Base-by-base conservation (phyloP, 2,797 vertebrate genomes). In the Diplodus puntazzo region DNA sequence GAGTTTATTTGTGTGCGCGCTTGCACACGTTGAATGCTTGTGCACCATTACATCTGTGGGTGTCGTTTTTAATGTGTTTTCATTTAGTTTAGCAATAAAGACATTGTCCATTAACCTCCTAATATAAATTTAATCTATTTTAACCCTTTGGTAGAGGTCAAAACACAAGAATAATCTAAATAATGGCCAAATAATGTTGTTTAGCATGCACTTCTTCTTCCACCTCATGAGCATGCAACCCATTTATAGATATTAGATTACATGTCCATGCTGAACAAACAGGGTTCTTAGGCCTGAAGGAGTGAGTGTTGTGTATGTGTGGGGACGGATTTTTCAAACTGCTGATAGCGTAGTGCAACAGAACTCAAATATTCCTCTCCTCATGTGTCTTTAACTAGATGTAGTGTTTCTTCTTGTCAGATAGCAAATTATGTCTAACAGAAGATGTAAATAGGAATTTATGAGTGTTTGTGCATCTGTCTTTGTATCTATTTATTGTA, bases 41-140 rank as follows among this genome's bases (percentile, higher is more conserved):
- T 84, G 83, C 81, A 46, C 88, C 85, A 87, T 88, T 90, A 81
- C 86, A 34, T 91, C 88, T 88, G 79, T 87, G 89, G 87, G 89
- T 88, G 87, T 86, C 73, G 42, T 82, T 91, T 92, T 93, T 94
- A 93, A 95, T 94, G 92, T 91, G 85, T 88, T 94, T 92, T 93
- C 92, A 94, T 95, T 93, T 86, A 86, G 79, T 88, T 89, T 87
- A 80, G 90, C 80, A 90, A 90, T 91, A 89, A 92, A 93, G 91
- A 87, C 92, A 94, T 92, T 92, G 92, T 78, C 92, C 94, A 94
- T 95, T 95, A 95, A 92, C 88, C 83, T 59, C 87, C 87, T 95
- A 94, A 94, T 93, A 92, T 88, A 88, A 87, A 90, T 91, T 86
- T 92, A 94, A 95, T 95, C 89, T 94, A 92, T 93, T 92, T 91